phyloP scores from a whole-genome alignment of 2,113 vertebrate genomes.

The Halcyon senegalensis region DNA sequence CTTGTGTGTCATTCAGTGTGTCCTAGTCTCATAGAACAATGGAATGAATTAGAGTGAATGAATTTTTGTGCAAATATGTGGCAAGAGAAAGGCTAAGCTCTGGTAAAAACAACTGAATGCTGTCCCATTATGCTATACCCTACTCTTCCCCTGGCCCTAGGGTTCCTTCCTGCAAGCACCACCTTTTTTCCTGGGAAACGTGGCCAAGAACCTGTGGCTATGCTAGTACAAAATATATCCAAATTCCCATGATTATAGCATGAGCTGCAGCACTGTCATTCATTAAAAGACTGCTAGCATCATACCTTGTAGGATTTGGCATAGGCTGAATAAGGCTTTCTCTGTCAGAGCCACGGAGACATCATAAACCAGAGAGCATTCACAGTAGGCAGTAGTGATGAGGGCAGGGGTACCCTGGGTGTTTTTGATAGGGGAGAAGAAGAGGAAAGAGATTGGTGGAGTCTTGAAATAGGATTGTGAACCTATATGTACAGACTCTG shows the following conservation, averaged over 20 bases:
- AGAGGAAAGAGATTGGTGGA: neutral
- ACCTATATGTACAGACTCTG: neutral
- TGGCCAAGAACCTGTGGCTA: neutral
- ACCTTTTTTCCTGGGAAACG: neutral
- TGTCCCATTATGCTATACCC: neutral
- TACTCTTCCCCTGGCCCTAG: neutral
- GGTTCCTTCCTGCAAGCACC: neutral
- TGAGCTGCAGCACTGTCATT: neutral
- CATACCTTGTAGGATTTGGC: neutral
- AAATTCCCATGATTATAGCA: neutral
- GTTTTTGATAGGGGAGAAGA: neutral
- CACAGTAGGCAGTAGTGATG: no score
- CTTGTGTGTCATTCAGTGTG: neutral
- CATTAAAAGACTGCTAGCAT: neutral
- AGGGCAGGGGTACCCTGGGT: rapidly evolving
- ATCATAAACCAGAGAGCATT: no score
- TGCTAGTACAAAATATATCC: neutral
- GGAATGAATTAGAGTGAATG: neutral
- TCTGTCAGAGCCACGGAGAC: neutral
- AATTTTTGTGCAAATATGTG: neutral
- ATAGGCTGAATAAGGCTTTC: neutral
- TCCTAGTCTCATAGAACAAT: neutral
- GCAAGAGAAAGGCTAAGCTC: neutral
- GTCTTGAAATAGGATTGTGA: neutral
- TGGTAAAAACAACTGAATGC: neutral